These are phyloP conservation scores for Pholis gunnellus DNA, from an alignment of 2,113 vertebrate genomes.

Conservation along the genomic window DNA sequence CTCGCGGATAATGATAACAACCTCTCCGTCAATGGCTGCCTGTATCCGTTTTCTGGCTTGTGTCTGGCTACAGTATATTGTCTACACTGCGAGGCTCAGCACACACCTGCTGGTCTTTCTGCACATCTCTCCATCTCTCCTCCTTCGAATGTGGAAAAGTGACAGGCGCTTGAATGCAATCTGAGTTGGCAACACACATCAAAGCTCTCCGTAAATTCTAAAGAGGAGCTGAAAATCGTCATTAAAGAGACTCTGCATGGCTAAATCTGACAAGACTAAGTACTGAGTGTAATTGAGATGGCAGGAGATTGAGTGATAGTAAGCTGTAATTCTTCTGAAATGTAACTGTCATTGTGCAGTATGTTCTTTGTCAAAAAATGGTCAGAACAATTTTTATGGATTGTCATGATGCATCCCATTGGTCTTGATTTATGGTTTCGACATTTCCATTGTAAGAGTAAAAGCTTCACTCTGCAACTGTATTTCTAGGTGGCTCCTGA, in stretches of 20 bases:
- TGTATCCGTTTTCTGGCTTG: constrained; percentile 37
- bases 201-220: constrained; percentile 74
- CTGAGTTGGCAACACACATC: constrained; percentile 78
- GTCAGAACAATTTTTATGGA: constrained; percentile 43
- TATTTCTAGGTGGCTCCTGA: constrained; percentile 13
- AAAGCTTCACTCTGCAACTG: background rate
- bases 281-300: constrained; percentile 67
- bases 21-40: constrained; percentile 46
- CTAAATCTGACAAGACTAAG: constrained; percentile 73
- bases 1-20: constrained; percentile 58
- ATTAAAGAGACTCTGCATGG: constrained; percentile 77
- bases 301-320: constrained; percentile 64
- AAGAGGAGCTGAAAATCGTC: constrained; percentile 72
- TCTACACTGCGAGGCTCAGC: constrained; percentile 48
- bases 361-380: constrained; percentile 62
- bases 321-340: constrained; percentile 53
- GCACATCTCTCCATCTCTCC: constrained; percentile 45
- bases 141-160: constrained; percentile 65
- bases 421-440: constrained; percentile 31
- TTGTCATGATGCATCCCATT: constrained; percentile 27
- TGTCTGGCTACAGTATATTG: constrained; percentile 64
- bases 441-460: constrained; percentile 19
- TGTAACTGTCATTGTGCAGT: constrained; percentile 57
- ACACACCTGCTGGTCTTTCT: constrained; percentile 66
- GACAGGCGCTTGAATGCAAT: constrained; percentile 78